A percentile compares a stretch with the other conserved stretches of the same genome.
Evolutionary conservation across 2,888 invertebrate genomes (phyloP).

Genomic region (Cacoxenus indagator): DNA sequence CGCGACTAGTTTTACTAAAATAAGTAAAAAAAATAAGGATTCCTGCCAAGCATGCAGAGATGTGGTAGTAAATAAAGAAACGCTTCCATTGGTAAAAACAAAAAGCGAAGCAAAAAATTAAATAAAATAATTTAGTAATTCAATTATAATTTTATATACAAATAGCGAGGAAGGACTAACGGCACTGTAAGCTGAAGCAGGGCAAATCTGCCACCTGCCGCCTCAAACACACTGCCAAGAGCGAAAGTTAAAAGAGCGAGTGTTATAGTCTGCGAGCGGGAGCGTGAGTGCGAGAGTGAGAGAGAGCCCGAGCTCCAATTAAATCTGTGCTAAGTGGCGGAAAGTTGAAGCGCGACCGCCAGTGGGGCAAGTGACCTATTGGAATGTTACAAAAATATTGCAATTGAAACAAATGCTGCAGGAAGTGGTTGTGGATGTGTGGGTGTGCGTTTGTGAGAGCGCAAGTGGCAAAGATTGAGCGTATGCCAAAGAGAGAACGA

Average conservation of each 20-base stretch:
- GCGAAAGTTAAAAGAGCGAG: neutral
- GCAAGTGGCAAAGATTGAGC: neutral
- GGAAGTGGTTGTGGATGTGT: constrained; percentile 47
- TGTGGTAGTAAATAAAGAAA: neutral
- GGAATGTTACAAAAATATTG: constrained; percentile 65
- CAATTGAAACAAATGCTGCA: constrained; percentile 58
- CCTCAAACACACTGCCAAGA: too few relatives aligned
- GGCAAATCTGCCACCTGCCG: neutral
- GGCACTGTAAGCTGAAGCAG: neutral
- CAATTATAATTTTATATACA: constrained; percentile 14
- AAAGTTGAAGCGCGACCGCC: neutral
- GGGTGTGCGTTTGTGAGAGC: constrained; percentile 40
- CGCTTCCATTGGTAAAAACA: constrained; percentile 10
- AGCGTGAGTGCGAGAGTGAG: neutral
- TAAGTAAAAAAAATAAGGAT: neutral
- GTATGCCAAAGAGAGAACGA: neutral
- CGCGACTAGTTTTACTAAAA: neutral
- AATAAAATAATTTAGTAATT: constrained; percentile 4
- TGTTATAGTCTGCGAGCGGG: neutral
- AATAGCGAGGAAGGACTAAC: neutral
- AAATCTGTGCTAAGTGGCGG: constrained; percentile 22
- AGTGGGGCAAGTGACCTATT: constrained; percentile 54
- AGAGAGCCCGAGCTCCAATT: constrained; percentile 10
- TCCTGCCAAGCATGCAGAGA: neutral
- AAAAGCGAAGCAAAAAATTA: neutral